phyloP scores from a whole-genome alignment of 2,113 vertebrate genomes.

The Sigmodon hispidus region DNA sequence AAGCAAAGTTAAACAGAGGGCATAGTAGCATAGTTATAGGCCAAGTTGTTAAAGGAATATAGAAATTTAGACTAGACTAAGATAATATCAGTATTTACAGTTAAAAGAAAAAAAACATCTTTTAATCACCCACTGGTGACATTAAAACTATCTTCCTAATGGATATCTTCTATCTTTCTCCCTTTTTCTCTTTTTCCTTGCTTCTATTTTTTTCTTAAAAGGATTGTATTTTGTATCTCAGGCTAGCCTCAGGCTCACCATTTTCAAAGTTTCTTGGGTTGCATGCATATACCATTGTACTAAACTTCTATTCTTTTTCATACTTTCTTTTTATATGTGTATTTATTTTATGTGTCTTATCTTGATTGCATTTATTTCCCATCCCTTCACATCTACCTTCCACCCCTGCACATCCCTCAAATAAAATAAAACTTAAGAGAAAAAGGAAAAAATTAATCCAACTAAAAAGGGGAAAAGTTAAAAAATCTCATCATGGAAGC shows the following conservation, averaged over 20 bases:
- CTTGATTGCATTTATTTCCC: too few relatives aligned
- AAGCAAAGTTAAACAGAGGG: slow-evolving; percentile 1
- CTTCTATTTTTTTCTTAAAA: background rate
- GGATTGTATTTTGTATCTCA: too few relatives aligned
- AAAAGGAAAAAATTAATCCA: too few relatives aligned
- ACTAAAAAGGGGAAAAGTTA: too few relatives aligned
- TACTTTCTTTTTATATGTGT: background rate
- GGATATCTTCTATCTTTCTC: background rate
- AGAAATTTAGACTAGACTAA: background rate
- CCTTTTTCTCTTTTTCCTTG: background rate
- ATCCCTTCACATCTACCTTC: too few relatives aligned
- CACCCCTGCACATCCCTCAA: too few relatives aligned
- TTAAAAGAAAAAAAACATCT: background rate
- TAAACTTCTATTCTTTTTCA: background rate
- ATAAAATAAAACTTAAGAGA: too few relatives aligned
- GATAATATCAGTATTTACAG: background rate
- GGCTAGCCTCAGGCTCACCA: background rate
- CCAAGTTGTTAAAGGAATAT: background rate
- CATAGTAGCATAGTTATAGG: too few relatives aligned
- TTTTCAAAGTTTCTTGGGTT: background rate
- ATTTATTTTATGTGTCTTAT: too few relatives aligned
- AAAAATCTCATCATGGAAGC: too few relatives aligned
- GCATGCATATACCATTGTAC: background rate
- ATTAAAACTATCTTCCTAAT: background rate
- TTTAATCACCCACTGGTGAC: background rate